Evolutionary conservation across 2,113 vertebrate species (phyloP).

Genomic region (Edolisoma coerulescens): DNA sequence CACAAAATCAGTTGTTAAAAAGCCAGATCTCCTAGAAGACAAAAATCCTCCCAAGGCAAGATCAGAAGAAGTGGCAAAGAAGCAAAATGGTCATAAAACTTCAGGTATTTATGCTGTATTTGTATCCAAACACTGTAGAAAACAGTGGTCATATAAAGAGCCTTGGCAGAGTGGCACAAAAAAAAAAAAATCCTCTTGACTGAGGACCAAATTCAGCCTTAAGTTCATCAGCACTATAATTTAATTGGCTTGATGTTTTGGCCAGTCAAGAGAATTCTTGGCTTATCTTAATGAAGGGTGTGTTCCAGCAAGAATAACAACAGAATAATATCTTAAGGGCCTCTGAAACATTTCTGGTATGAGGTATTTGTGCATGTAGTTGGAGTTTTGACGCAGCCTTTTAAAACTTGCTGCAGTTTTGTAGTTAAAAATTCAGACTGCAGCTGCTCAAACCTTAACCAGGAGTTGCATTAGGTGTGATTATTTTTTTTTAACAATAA

Average conservation of each 20-base stretch:
- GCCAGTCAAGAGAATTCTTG: conserved; percentile 4
- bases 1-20: conserved; percentile 64
- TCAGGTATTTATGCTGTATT: conserved; percentile 59
- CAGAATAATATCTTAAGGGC: not conserved
- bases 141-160: not conserved
- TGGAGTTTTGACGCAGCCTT: not conserved
- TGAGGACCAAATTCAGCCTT: not conserved
- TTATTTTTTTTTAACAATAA: not conserved
- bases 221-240: not conserved
- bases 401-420: not conserved
- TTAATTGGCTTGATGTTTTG: conserved; percentile 16
- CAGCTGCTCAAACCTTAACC: not conserved
- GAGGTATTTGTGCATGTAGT: not conserved
- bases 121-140: not conserved
- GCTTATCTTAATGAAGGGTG: conserved; percentile 22
- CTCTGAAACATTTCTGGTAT: not conserved
- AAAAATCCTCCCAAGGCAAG: conserved; percentile 12
- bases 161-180: not conserved
- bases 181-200: not conserved
- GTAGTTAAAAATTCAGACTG: not conserved
- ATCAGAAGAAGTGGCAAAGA: conserved; percentile 40
- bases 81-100: not conserved
- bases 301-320: conserved; percentile 16
- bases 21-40: conserved; percentile 53
- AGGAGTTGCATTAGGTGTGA: not conserved